phyloP scores from a whole-genome alignment of 2,113 vertebrate species.

The Osmerus eperlanus region DNA sequence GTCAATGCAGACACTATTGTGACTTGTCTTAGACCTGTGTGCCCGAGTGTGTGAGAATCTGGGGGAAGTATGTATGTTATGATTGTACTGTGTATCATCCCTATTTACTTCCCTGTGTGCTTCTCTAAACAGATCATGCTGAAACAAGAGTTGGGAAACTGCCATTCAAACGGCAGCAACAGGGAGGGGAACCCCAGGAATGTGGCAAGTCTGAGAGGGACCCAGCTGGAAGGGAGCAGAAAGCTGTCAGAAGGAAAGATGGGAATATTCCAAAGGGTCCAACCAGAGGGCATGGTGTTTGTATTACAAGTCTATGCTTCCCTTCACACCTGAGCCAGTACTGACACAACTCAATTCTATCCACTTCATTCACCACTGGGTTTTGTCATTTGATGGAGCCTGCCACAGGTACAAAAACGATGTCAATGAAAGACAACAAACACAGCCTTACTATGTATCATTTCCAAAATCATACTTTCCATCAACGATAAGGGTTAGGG shows the following conservation, averaged over 20 bases:
- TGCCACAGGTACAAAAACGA: constrained; percentile 18
- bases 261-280: constrained; percentile 19
- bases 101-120: no score
- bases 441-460: no score
- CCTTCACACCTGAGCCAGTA: constrained; percentile 44
- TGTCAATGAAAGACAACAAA: no score
- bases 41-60: not conserved
- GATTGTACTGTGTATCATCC: no score
- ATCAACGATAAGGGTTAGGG: not conserved
- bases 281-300: constrained; percentile 39
- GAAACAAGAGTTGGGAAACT: not conserved
- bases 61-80: not conserved
- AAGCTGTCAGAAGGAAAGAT: constrained; percentile 20
- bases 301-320: constrained; percentile 25
- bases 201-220: constrained; percentile 15
- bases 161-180: not conserved
- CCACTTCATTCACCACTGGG: constrained; percentile 23
- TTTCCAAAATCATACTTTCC: no score
- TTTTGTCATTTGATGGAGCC: constrained; percentile 31
- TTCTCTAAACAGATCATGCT: no score
- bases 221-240: constrained; percentile 25
- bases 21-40: not conserved
- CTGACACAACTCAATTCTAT: constrained; percentile 14
- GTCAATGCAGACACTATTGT: not conserved
- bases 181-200: not conserved